Evolutionary conservation across 2,797 vertebrate species (phyloP).

Genomic region (Stomatorhinus walkeri): DNA sequence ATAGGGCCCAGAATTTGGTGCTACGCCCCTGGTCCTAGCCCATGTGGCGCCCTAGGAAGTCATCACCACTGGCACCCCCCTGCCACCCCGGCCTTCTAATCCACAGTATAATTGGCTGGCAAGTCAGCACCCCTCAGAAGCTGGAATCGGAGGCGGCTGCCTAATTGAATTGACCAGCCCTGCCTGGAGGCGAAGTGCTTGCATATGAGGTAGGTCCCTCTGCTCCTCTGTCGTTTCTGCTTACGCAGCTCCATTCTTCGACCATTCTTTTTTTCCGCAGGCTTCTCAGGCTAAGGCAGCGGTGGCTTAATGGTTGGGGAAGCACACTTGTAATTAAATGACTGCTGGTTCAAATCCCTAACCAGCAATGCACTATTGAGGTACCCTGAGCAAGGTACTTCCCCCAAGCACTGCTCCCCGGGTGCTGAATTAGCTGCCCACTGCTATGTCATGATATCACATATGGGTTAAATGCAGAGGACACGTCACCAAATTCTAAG

Average conservation of each 20-base stretch:
- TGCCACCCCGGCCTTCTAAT: too few relatives aligned
- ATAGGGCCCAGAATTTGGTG: too few relatives aligned
- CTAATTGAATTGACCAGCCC: not conserved
- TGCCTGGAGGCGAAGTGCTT: not conserved
- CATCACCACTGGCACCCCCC: not conserved
- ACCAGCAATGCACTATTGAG: not conserved
- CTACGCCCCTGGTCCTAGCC: not conserved
- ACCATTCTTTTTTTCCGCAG: not conserved
- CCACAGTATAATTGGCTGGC: not conserved
- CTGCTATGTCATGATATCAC: not conserved
- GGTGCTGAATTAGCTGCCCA: not conserved
- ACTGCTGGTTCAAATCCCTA: not conserved
- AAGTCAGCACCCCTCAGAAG: not conserved
- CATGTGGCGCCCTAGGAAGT: not conserved
- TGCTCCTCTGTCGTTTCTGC: not conserved
- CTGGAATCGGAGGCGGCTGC: not conserved
- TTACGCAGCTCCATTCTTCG: not conserved
- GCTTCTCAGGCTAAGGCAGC: not conserved
- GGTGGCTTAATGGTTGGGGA: not conserved
- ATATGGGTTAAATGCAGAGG: not conserved
- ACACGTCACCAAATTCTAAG: not conserved
- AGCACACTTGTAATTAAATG: not conserved
- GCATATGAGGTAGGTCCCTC: not conserved
- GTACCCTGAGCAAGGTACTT: not conserved
- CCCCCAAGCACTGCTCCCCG: not conserved